These are phyloP conservation scores for Sebastes ruberrimus DNA, from an alignment of 2,797 vertebrate genomes.

Conservation along the genomic window DNA sequence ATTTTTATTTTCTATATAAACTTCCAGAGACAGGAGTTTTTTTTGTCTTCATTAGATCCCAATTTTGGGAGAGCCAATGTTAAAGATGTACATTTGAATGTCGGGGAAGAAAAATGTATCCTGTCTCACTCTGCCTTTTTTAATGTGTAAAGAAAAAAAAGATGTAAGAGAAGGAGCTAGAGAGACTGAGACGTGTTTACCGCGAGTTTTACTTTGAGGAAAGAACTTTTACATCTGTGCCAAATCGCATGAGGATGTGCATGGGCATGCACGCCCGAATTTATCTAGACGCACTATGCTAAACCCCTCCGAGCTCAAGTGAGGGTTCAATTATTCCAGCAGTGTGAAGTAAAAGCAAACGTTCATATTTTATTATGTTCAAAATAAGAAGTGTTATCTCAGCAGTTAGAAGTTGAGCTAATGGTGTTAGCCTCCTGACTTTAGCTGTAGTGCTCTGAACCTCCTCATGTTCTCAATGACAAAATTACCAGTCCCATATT, in stretches of 20 bases:
- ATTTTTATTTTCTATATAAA: slow-evolving; percentile 63
- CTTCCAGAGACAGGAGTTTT: slow-evolving; percentile 58
- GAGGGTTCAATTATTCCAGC: slow-evolving; percentile 54
- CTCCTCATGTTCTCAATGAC: slow-evolving; percentile 38
- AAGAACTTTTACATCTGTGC: slow-evolving; percentile 80
- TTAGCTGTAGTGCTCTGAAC: slow-evolving; percentile 51
- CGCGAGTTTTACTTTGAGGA: slow-evolving; percentile 58
- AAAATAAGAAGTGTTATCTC: slow-evolving; percentile 30
- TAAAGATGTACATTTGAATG: slow-evolving; percentile 83
- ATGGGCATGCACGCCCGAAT: slow-evolving; percentile 68
- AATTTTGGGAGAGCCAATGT: slow-evolving; percentile 69
- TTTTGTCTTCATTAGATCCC: slow-evolving; percentile 59
- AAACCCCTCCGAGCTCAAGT: slow-evolving; percentile 34
- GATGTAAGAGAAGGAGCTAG: slow-evolving; percentile 23
- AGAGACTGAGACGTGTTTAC: slow-evolving; percentile 36
- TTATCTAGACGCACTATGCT: slow-evolving; percentile 54
- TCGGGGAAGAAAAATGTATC: slow-evolving; percentile 60
- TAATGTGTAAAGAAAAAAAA: slow-evolving; percentile 49
- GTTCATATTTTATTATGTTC: slow-evolving; percentile 14
- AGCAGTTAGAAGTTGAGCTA: slow-evolving; percentile 47
- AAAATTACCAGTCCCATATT: slow-evolving; percentile 45
- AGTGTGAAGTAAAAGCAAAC: slow-evolving; percentile 44
- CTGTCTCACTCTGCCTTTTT: slow-evolving; percentile 79
- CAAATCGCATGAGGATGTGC: slow-evolving; percentile 79
- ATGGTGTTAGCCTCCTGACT: slow-evolving; percentile 45